These are phyloP conservation scores for Tenthredo amoena DNA, from an alignment of 2,888 invertebrate species.

Conservation along the genomic window DNA sequence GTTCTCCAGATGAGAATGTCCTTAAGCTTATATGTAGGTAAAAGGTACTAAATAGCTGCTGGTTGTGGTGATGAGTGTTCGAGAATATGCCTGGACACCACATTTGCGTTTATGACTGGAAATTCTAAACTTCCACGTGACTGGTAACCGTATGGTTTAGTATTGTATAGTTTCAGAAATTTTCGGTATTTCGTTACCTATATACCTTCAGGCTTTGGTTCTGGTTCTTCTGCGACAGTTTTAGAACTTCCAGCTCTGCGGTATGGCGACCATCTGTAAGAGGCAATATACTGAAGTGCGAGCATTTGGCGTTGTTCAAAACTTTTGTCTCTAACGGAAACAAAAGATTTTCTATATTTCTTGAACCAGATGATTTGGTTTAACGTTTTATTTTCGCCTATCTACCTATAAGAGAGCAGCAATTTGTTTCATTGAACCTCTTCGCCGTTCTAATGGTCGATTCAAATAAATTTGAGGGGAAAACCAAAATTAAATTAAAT, in stretches of 20 bases:
- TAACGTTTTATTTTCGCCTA: background rate
- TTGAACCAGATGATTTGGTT: constrained; percentile 24
- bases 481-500: background rate
- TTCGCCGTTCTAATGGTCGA: background rate
- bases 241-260: background rate
- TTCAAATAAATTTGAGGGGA: background rate
- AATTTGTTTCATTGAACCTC: background rate
- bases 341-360: background rate
- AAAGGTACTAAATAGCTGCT: constrained; percentile 4
- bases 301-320: background rate
- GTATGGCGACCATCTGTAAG: constrained; percentile 39
- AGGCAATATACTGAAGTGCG: constrained; percentile 21
- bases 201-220: background rate
- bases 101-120: constrained; percentile 42
- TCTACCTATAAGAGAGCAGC: background rate
- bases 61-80: background rate
- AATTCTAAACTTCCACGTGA: constrained; percentile 36
- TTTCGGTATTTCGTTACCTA: constrained; percentile 19
- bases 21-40: background rate
- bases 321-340: constrained; percentile 12
- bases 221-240: background rate
- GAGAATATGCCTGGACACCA: constrained; percentile 16
- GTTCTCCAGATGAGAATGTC: constrained; percentile 37
- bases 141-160: constrained; percentile 25
- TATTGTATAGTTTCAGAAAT: constrained; percentile 10